Evolutionary conservation across 2,888 invertebrate genomes (phyloP).

Genomic region (Clitarchus hookeri): DNA sequence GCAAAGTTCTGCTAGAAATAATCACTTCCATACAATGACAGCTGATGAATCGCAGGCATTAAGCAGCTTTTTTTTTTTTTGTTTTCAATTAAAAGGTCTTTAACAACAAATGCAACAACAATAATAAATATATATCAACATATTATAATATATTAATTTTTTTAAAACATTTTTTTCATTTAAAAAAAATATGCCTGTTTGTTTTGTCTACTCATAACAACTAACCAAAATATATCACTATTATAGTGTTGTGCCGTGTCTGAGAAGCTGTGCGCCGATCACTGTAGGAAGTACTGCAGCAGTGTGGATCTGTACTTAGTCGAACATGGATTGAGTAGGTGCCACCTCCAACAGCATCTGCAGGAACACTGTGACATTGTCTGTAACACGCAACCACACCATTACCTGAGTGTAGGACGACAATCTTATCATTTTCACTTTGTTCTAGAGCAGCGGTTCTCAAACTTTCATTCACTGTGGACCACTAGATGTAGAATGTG

Average conservation of each 20-base stretch:
- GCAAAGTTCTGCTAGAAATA: not conserved
- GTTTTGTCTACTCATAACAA: not conserved
- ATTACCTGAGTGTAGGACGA: too few species aligned
- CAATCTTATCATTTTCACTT: too few species aligned
- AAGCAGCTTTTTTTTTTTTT: not conserved
- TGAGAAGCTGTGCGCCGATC: not conserved
- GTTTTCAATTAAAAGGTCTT: not conserved
- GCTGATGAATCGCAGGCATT: not conserved
- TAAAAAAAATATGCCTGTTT: not conserved
- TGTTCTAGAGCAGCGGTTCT: too few species aligned
- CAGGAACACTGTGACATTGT: slow-evolving; percentile 85
- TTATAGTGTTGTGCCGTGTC: not conserved
- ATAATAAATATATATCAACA: slow-evolving; percentile 20
- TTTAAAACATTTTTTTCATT: not conserved
- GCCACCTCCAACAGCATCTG: slow-evolving; percentile 90
- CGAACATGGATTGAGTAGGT: slow-evolving; percentile 80
- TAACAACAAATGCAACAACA: not conserved
- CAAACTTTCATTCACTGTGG: too few species aligned
- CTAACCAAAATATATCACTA: slow-evolving; percentile 23
- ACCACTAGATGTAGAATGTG: too few species aligned
- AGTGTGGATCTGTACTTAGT: slow-evolving; percentile 52
- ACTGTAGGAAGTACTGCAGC: not conserved
- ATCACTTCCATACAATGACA: not conserved
- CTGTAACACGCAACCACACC: slow-evolving; percentile 58
- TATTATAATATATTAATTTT: not conserved